Evolutionary conservation across 2,797 vertebrate genomes (phyloP), one percentile per base, ranked within the genome.

Genomic region (Enteromius argenteus): DNA sequence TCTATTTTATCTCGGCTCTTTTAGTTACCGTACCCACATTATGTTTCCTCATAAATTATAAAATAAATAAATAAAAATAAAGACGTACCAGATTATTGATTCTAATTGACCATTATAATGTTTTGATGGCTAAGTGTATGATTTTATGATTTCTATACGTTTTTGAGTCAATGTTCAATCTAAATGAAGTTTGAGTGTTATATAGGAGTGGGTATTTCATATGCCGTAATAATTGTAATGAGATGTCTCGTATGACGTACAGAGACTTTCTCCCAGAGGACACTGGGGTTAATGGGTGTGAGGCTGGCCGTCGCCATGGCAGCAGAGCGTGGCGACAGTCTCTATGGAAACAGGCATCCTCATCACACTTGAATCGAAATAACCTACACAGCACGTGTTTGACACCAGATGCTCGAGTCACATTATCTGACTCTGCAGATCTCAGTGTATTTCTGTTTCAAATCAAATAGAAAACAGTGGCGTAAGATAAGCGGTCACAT

Each of bases 281-380:
- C 66, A 39, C 30, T 51, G 71, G 46, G 66, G 77, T 80, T 80
- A 84, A 87, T 77, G 56, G 80, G 53, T 21, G 51, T 72, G 72
- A 85, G 78, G 80, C 86, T 78, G 72, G 56, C 72, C 15, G 35
- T 67, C 7, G 27, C 39, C 84, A 37, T 76, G 69, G 69, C 77
- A 79, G 44, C 77, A 78, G 78, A 51, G 80, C 46, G 60, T 42
- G 46, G 46, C 56, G 60, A 62, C 78, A 35, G 78, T 44, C 51
- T 78, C 64, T 83, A 64, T 51, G 53, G 73, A 46, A 79, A 44
- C 80, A 75, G 68, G 51, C 75, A 5, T 77, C 76, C 82, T 81
- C 67, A 32, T 73, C 30, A 19, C 44, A 32, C 49, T 46, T 53
- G 2, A 53, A 53, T 21, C 8, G 19, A 56, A 21, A n/a, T 56